phyloP scores from a whole-genome alignment of 2,797 vertebrate genomes.

The Prionace glauca region DNA sequence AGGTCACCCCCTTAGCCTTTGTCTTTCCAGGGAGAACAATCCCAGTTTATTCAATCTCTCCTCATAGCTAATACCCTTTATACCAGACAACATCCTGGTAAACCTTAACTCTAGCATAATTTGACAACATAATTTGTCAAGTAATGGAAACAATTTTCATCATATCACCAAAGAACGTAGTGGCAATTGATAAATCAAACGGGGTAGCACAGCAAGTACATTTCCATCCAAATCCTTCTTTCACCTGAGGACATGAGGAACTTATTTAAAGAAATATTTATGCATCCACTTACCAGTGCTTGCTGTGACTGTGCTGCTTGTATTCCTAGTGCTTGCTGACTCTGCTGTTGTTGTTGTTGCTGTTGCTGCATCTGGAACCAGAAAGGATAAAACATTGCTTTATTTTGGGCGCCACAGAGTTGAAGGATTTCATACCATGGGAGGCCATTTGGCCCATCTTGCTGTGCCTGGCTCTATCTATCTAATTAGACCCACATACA shows the following conservation, averaged over 20 bases:
- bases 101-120: too few relatives aligned
- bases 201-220: neutral
- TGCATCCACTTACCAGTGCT: conserved; percentile 53
- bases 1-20: too few relatives aligned
- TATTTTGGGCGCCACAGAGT: neutral
- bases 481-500: neutral
- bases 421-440: neutral
- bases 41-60: too few relatives aligned
- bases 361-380: conserved; percentile 48
- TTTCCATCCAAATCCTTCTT: neutral
- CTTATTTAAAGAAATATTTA: neutral
- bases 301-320: conserved; percentile 58
- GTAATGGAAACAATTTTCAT: neutral
- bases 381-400: neutral
- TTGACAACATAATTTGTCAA: too few relatives aligned
- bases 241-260: neutral
- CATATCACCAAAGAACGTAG: neutral
- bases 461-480: neutral
- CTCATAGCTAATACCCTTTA: too few relatives aligned
- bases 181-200: neutral
- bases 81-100: too few relatives aligned
- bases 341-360: conserved; percentile 53
- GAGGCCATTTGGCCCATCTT: neutral
- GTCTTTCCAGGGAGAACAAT: too few relatives aligned
- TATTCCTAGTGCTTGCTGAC: conserved; percentile 51